Conservation (phyloP, 2,797 vertebrate genomes). For the Triplophysa yarkandensis region DNA sequence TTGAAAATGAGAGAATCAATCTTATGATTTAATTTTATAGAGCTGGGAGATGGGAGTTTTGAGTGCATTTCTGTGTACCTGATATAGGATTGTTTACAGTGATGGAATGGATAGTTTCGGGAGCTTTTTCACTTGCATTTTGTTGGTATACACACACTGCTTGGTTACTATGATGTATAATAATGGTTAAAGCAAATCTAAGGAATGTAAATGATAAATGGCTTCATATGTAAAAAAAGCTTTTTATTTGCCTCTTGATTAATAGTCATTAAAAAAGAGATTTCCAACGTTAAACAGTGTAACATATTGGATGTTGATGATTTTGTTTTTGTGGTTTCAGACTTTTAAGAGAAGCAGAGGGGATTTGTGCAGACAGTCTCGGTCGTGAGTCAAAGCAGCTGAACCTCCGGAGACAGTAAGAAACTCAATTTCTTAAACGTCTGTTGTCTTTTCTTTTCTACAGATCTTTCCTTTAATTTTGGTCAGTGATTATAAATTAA, state of each 20-base stretch:
- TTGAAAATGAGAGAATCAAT: constrained; percentile 67
- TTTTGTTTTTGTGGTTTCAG: constrained; percentile 47
- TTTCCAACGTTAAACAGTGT: neutral
- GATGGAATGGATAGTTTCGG: constrained; percentile 70
- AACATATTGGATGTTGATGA: constrained; percentile 30
- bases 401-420: constrained; percentile 31
- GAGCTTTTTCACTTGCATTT: constrained; percentile 66
- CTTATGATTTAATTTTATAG: constrained; percentile 61
- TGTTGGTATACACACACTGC: neutral
- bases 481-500: neutral
- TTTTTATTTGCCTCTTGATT: constrained; percentile 1
- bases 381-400: constrained; percentile 5
- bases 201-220: constrained; percentile 12
- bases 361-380: constrained; percentile 21
- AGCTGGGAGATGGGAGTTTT: constrained; percentile 54
- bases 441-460: too few species aligned
- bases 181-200: constrained; percentile 20
- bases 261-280: neutral
- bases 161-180: neutral
- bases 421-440: neutral
- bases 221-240: neutral
- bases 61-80: constrained; percentile 70
- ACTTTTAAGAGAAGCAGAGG: constrained; percentile 13
- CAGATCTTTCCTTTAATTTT: too few species aligned
- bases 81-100: constrained; percentile 58